phyloP scores from a whole-genome alignment of 1,140 invertebrate species.

The Anastatus disparis region DNA sequence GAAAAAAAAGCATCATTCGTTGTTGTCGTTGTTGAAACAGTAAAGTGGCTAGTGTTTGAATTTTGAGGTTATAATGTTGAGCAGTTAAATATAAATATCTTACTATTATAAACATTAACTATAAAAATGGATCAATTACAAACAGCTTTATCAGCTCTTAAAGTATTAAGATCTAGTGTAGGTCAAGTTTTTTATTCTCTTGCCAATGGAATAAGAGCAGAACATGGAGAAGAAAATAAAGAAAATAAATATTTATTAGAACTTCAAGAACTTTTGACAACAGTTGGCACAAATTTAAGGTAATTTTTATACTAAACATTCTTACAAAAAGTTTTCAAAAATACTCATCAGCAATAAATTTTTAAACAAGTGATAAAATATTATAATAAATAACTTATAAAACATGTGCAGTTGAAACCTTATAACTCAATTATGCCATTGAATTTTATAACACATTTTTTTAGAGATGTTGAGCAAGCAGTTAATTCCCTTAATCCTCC shows the following conservation, averaged over 20 bases:
- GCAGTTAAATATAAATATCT: too few species aligned
- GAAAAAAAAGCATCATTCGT: too few species aligned
- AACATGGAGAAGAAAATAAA: conserved; percentile 81
- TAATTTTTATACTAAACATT: too few species aligned
- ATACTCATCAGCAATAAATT: too few species aligned
- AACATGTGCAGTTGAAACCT: too few species aligned
- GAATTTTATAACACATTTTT: conserved; percentile 19
- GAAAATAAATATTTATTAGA: conserved; percentile 83
- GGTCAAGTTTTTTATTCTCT: conserved; percentile 84
- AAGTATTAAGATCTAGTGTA: conserved; percentile 82
- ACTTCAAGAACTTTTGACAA: conserved; percentile 79
- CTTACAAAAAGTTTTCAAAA: too few species aligned
- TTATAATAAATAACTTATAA: not conserved
- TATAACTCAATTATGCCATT: not conserved
- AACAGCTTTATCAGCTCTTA: conserved; percentile 77
- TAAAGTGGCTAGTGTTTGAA: too few species aligned
- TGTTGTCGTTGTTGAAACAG: too few species aligned
- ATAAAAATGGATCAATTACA: conserved; percentile 78
- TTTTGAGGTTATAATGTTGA: too few species aligned
- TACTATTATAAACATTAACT: too few species aligned
- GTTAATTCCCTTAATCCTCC: conserved; percentile 78
- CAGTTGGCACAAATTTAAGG: conserved; percentile 81
- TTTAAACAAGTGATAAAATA: too few species aligned
- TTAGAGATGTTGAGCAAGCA: conserved; percentile 82
- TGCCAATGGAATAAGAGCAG: conserved; percentile 79